A percentile compares a stretch with the other conserved stretches of the same genome.
Conservation (phyloP, 2,113 vertebrate genomes). For the Chascanopsetta lugubris region DNA sequence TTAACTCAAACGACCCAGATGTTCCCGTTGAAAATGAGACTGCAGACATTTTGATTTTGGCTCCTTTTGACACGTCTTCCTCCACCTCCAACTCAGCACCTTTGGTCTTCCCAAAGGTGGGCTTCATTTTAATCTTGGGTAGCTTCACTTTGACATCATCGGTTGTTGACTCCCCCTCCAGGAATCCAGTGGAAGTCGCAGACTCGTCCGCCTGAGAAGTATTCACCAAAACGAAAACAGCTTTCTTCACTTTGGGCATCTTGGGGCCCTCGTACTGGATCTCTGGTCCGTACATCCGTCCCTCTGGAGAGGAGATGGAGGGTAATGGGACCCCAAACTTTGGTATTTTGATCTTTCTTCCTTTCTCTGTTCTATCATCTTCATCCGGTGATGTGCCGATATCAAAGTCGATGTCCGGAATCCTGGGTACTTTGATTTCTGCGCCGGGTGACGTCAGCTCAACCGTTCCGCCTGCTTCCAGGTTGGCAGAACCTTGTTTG, state of each 20-base stretch:
- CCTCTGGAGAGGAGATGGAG: constrained; percentile 64
- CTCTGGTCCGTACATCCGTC: constrained; percentile 56
- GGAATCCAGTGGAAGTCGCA: constrained; percentile 12
- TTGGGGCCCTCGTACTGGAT: constrained; percentile 71
- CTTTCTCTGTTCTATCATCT: constrained; percentile 50
- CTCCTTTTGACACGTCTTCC: constrained; percentile 51
- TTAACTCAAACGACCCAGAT: constrained; percentile 55
- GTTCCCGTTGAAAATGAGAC: constrained; percentile 77
- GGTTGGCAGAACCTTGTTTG: constrained; percentile 13
- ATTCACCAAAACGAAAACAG: constrained; percentile 79
- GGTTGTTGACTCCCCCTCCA: constrained; percentile 26
- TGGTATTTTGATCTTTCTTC: constrained; percentile 81
- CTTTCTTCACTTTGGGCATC: constrained; percentile 79
- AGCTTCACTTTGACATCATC: constrained; percentile 61
- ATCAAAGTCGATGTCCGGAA: constrained; percentile 76
- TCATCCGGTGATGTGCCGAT: constrained; percentile 67
- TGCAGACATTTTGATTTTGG: constrained; percentile 75
- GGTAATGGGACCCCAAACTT: constrained; percentile 82
- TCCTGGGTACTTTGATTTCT: constrained; percentile 65
- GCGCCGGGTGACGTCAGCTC: constrained; percentile 23
- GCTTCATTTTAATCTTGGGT: constrained; percentile 78
- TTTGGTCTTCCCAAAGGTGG: constrained; percentile 73
- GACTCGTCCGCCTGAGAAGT: constrained; percentile 57
- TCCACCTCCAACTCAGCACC: constrained; percentile 44
- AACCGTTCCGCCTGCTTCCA: constrained; percentile 9